phyloP scores from a whole-genome alignment of 2,888 invertebrate species.

The Danaus chrysippus region DNA sequence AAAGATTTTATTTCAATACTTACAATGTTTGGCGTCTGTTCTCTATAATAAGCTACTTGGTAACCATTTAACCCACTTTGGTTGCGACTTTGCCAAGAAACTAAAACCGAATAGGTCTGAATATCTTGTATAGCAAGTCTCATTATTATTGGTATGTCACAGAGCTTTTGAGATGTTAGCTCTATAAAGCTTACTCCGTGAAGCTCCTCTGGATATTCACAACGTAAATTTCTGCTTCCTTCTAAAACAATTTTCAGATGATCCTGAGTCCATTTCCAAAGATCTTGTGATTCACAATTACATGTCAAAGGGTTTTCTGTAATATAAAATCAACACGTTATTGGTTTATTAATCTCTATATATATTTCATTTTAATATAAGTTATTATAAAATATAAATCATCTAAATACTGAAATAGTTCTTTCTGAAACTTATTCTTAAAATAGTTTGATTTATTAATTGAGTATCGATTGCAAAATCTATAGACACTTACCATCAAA shows the following conservation, averaged over 20 bases:
- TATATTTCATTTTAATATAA: background rate
- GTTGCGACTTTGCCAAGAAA: slow-evolving; percentile 94
- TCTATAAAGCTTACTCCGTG: slow-evolving; percentile 87
- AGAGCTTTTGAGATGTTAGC: slow-evolving; percentile 89
- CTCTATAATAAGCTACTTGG: slow-evolving; percentile 89
- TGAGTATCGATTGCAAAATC: too few relatives aligned
- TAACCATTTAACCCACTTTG: slow-evolving; percentile 91
- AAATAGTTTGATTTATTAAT: too few relatives aligned
- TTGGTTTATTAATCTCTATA: background rate
- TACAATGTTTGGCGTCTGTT: slow-evolving; percentile 75
- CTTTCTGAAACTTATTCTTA: too few relatives aligned
- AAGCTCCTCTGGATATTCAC: slow-evolving; percentile 90
- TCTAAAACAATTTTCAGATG: slow-evolving; percentile 87
- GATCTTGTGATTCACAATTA: slow-evolving; percentile 92
- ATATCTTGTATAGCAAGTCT: slow-evolving; percentile 93
- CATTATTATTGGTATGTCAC: slow-evolving; percentile 89
- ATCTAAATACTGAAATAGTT: background rate
- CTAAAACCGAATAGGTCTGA: slow-evolving; percentile 90
- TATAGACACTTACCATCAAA: slow-evolving; percentile 84
- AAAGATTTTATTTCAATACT: slow-evolving; percentile 39
- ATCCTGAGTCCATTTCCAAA: slow-evolving; percentile 95
- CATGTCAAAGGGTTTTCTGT: slow-evolving; percentile 94
- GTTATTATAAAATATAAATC: background rate
- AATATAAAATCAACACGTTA: slow-evolving; percentile 17
- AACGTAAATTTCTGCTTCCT: slow-evolving; percentile 82